phyloP scores from a whole-genome alignment of 2,888 invertebrate species.

The Caenorhabditis drosophilae region DNA sequence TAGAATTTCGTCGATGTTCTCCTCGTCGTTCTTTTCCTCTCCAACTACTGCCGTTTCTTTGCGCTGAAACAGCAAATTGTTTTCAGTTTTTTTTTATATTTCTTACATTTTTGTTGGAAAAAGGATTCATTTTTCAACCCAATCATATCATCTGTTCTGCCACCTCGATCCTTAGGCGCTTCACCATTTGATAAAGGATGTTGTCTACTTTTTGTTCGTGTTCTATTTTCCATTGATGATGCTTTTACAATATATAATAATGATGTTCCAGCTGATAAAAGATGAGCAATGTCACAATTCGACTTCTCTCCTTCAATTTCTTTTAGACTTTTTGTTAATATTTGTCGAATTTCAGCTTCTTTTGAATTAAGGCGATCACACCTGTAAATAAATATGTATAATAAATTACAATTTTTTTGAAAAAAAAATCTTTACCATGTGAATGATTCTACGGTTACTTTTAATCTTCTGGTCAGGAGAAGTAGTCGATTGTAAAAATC shows the following conservation, averaged over 20 bases:
- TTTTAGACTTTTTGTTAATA: slow-evolving; percentile 27
- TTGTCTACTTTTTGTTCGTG: slow-evolving; percentile 19
- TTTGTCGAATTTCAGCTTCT: slow-evolving; percentile 44
- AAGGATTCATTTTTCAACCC: slow-evolving; percentile 8
- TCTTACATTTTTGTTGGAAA: background rate
- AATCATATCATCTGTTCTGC: slow-evolving; percentile 32
- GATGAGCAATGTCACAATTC: slow-evolving; percentile 28
- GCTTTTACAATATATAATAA: slow-evolving; percentile 41
- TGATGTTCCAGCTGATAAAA: slow-evolving; percentile 50
- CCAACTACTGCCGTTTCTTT: background rate
- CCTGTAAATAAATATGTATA: slow-evolving; percentile 8
- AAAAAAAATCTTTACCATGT: slow-evolving; percentile 72
- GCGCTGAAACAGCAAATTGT: background rate
- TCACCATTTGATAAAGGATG: slow-evolving; percentile 33
- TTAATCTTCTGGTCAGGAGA: slow-evolving; percentile 86
- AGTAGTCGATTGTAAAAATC: slow-evolving; percentile 45
- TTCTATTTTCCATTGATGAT: slow-evolving; percentile 8
- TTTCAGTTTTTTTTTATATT: no score
- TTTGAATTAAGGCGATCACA: slow-evolving; percentile 51
- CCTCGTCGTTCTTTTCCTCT: background rate
- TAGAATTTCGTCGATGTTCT: background rate
- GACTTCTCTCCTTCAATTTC: slow-evolving; percentile 18
- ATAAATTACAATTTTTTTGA: background rate
- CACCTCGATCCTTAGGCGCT: slow-evolving; percentile 45
- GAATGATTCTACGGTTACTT: slow-evolving; percentile 95